phyloP scores from a whole-genome alignment of 2,797 vertebrate genomes.

The Gobionotothen gibberifrons region DNA sequence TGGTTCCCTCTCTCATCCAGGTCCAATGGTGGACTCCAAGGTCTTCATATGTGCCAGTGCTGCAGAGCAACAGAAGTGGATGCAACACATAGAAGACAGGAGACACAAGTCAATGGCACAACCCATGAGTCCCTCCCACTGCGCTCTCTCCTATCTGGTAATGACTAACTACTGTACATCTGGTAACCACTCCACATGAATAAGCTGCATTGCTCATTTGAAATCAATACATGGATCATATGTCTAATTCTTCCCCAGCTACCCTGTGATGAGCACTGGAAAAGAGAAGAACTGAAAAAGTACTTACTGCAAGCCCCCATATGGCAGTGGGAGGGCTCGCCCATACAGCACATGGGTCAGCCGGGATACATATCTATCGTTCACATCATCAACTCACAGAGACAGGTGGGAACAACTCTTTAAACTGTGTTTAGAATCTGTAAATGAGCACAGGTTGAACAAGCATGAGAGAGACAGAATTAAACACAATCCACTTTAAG shows the following conservation, averaged over 20 bases:
- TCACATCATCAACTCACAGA: conserved; percentile 77
- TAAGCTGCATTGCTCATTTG: background rate
- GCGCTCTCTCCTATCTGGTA: conserved; percentile 84
- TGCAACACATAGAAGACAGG: conserved; percentile 80
- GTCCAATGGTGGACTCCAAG: conserved; percentile 85
- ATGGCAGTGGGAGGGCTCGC: conserved; percentile 85
- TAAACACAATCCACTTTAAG: too few relatives aligned
- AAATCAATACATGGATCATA: background rate
- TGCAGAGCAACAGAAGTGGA: conserved; percentile 80
- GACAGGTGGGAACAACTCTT: conserved; percentile 68
- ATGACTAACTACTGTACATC: conserved; percentile 3
- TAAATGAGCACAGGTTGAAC: background rate
- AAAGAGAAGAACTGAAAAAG: conserved; percentile 84
- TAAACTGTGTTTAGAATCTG: background rate
- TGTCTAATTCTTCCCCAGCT: conserved; percentile 69
- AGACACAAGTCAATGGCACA: conserved; percentile 74
- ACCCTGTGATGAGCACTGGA: conserved; percentile 88
- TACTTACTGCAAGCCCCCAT: conserved; percentile 81
- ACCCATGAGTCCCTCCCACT: conserved; percentile 77
- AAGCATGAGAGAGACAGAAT: background rate
- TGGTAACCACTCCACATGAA: conserved; percentile 9
- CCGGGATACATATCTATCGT: conserved; percentile 81
- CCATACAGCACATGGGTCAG: conserved; percentile 88
- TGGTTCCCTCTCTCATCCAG: conserved; percentile 64
- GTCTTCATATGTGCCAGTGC: conserved; percentile 80